Evolutionary conservation across 2,888 invertebrate genomes (phyloP).

Genomic region (Platycheirus albimanus): DNA sequence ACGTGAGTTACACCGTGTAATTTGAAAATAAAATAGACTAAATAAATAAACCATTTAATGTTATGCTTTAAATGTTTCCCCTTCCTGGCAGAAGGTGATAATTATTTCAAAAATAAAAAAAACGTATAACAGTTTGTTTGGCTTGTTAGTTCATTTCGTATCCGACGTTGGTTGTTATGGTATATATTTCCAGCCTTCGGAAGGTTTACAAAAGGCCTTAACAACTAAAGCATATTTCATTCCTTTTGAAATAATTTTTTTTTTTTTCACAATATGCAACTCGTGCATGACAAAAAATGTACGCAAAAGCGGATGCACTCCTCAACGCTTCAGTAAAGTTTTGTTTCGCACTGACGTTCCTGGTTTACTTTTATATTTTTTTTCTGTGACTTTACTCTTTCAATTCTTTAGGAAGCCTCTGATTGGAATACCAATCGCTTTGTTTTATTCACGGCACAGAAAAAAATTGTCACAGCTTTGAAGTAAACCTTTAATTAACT

Average conservation of each 20-base stretch:
- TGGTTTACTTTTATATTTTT: slow-evolving; percentile 10
- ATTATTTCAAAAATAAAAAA: neutral
- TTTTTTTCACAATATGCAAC: slow-evolving; percentile 5
- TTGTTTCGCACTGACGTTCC: slow-evolving; percentile 14
- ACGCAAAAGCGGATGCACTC: slow-evolving; percentile 70
- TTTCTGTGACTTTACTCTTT: slow-evolving; percentile 1
- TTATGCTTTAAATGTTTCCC: neutral
- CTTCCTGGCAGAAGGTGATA: slow-evolving; percentile 13
- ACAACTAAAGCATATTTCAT: too few relatives aligned
- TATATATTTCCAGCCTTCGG: too few relatives aligned
- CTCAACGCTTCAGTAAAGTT: slow-evolving; percentile 65
- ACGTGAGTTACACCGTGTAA: too few relatives aligned
- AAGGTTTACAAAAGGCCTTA: too few relatives aligned
- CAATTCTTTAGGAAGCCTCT: slow-evolving; percentile 33
- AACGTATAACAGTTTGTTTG: too few relatives aligned
- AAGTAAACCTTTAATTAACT: neutral
- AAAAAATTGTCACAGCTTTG: neutral
- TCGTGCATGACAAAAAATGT: slow-evolving; percentile 63
- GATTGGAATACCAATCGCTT: slow-evolving; percentile 55
- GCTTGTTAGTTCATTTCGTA: too few relatives aligned
- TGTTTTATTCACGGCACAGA: slow-evolving; percentile 17
- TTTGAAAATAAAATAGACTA: too few relatives aligned
- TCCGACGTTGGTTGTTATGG: too few relatives aligned
- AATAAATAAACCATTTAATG: neutral
- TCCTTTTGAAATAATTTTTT: too few relatives aligned